Conservation (phyloP, 2,888 invertebrate species). For the Trissolcus japonicus region DNA sequence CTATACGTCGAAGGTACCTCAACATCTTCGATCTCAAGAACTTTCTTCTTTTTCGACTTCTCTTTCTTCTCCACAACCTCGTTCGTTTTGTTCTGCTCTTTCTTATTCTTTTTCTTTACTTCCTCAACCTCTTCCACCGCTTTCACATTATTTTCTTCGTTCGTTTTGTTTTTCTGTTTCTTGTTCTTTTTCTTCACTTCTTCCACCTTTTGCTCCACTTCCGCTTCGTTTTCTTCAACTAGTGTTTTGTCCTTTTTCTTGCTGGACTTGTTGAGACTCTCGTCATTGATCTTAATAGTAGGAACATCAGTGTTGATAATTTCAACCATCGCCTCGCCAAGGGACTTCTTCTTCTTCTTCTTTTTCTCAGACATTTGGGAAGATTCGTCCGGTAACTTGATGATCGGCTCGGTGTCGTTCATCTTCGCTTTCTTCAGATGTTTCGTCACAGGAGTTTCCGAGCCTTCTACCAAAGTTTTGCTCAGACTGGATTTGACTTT, state of each 20-base stretch:
- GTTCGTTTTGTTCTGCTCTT: background rate
- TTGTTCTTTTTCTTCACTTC: constrained; percentile 2
- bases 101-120: constrained; percentile 12
- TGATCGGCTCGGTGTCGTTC: constrained; percentile 65
- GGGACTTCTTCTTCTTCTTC: background rate
- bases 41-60: constrained; percentile 1
- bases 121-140: constrained; percentile 5
- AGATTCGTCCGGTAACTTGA: background rate
- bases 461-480: constrained; percentile 24
- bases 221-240: constrained; percentile 1
- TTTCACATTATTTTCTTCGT: background rate
- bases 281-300: background rate
- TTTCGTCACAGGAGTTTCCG: constrained; percentile 63
- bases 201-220: background rate
- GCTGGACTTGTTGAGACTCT: background rate
- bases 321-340: background rate
- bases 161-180: background rate
- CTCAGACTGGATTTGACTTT: constrained; percentile 22
- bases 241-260: background rate
- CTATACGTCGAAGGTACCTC: too few species aligned
- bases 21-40: background rate
- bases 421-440: constrained; percentile 67
- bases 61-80: constrained; percentile 12
- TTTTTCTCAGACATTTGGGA: background rate
- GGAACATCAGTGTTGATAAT: background rate